Percentiles rank a stretch among this genome's conserved stretches.
These are phyloP conservation scores for Drosophila acutilabella DNA, from an alignment of 2,888 invertebrate species.

Conservation along the genomic window DNA sequence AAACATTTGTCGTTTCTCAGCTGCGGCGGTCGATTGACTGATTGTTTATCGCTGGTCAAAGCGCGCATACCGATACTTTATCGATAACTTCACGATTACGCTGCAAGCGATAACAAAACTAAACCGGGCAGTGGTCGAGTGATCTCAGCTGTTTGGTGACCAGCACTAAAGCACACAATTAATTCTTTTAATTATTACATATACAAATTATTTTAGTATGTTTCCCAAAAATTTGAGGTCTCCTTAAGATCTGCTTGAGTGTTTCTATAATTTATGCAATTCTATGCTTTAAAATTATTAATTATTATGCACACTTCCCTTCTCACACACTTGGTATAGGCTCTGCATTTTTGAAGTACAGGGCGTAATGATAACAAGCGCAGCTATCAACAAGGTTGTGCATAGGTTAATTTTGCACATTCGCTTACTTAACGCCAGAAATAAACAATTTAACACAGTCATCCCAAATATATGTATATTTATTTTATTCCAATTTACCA, in stretches of 20 bases:
- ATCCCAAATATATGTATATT: constrained; percentile 16
- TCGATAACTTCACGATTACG: constrained; percentile 38
- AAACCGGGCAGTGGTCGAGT: background rate
- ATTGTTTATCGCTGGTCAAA: background rate
- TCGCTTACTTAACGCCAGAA: constrained; percentile 14
- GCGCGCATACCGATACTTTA: constrained; percentile 3
- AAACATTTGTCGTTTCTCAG: background rate
- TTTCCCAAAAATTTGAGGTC: too few species aligned
- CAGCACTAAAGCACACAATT: too few species aligned
- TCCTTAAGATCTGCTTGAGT: too few species aligned
- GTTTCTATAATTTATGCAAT: too few species aligned
- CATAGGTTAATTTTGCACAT: constrained; percentile 13
- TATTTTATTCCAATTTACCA: constrained; percentile 32
- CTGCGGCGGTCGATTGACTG: constrained; percentile 5
- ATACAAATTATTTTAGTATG: too few species aligned
- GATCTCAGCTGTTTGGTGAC: background rate
- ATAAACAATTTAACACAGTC: constrained; percentile 21
- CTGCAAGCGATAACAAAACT: constrained; percentile 25
- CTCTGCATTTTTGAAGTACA: background rate
- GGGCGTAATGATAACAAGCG: constrained; percentile 16
- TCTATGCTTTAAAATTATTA: too few species aligned
- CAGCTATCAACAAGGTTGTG: constrained; percentile 1
- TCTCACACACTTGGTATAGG: background rate
- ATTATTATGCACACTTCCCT: background rate
- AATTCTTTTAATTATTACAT: too few species aligned